Evolutionary conservation across 2,113 vertebrate species (phyloP).

Genomic region (Melozone crissalis): DNA sequence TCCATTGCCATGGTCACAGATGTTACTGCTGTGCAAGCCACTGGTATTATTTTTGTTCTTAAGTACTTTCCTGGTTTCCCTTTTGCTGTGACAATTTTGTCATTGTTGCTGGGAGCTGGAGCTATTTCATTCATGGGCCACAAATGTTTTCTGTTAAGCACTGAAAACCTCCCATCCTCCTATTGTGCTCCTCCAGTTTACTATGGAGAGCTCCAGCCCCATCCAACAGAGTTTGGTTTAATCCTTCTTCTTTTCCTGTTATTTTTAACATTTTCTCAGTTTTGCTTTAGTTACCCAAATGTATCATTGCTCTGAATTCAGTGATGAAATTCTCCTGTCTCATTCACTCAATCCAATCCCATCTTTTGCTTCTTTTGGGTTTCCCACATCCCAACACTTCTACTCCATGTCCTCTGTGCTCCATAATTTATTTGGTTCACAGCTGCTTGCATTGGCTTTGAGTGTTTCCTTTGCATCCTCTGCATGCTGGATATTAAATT

Average conservation of each 20-base stretch:
- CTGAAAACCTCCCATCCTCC: background rate
- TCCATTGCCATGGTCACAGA: background rate
- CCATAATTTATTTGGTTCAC: background rate
- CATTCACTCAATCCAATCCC: background rate
- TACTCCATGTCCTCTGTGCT: background rate
- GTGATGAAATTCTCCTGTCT: background rate
- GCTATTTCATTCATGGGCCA: constrained; percentile 11
- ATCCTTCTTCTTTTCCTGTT: background rate
- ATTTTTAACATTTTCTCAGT: background rate
- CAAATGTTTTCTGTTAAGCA: constrained; percentile 23
- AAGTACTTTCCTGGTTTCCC: background rate
- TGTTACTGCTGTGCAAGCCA: background rate
- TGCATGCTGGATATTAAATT: background rate
- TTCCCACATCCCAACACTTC: background rate
- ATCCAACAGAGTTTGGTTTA: background rate
- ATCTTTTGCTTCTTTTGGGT: background rate
- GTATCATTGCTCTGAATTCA: background rate
- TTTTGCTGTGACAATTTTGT: background rate
- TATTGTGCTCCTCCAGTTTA: background rate
- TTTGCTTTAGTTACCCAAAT: background rate
- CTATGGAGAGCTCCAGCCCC: background rate
- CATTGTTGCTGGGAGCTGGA: background rate
- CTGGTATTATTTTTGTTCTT: background rate
- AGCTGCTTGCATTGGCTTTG: background rate
- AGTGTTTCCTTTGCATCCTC: background rate